A percentile compares a stretch with the other conserved stretches of the same genome.
phyloP scores from a whole-genome alignment of 2,113 vertebrate species.

The Pelusios castaneus region DNA sequence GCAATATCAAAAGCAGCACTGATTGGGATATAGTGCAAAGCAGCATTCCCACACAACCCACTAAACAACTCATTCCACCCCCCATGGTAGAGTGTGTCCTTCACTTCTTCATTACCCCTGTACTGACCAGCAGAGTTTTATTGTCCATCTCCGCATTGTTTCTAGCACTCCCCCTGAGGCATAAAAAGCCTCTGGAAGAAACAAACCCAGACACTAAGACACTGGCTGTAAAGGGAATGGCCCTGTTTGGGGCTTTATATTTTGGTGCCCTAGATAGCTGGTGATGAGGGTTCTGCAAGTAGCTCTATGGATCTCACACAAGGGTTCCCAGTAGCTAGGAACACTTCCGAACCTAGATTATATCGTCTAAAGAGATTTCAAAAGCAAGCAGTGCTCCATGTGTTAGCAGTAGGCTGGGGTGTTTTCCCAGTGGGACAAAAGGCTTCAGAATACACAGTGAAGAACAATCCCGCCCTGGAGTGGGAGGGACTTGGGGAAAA shows the following conservation, averaged over 20 bases:
- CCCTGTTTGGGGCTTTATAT: not conserved
- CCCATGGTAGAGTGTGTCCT: no score
- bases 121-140: no score
- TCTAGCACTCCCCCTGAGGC: not conserved
- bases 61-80: no score
- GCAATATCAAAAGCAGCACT: no score
- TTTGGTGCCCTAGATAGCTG: no score
- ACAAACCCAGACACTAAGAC: not conserved
- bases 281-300: not conserved
- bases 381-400: not conserved
- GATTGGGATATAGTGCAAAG: no score
- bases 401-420: not conserved
- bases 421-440: fast-evolving
- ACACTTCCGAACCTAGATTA: fast-evolving
- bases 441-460: not conserved
- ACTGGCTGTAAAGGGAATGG: not conserved
- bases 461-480: not conserved
- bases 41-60: no score
- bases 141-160: fast-evolving
- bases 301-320: not conserved
- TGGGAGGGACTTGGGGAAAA: not conserved
- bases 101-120: no score
- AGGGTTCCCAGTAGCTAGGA: not conserved
- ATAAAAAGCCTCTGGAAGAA: fast-evolving
- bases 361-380: not conserved